Percentiles rank a stretch among this genome's conserved stretches.
phyloP scores from a whole-genome alignment of 2,797 vertebrate genomes.

The Pipistrellus pygmaeus region DNA sequence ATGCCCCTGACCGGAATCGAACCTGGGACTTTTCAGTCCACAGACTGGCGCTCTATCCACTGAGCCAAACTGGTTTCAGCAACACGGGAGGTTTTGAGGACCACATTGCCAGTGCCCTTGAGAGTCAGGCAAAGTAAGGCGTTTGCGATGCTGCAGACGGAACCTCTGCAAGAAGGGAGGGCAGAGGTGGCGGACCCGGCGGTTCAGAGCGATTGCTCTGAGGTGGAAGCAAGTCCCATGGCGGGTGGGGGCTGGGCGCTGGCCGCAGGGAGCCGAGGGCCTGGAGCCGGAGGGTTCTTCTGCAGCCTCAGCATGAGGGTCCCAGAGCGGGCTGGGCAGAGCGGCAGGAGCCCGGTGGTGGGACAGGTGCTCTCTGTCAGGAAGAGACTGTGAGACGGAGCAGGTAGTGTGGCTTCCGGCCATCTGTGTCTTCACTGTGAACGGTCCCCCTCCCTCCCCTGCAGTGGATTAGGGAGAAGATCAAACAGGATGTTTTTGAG shows the following conservation, averaged over 20 bases:
- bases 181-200: neutral
- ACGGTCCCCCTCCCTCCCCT: rapidly evolving
- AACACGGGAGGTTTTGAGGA: rapidly evolving
- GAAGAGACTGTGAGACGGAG: neutral
- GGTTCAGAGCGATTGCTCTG: neutral
- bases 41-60: no score
- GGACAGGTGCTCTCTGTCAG: neutral
- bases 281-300: no score
- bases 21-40: no score
- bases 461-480: neutral
- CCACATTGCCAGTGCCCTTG: neutral
- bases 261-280: neutral
- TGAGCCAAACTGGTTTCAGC: no score
- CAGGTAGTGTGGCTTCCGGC: neutral
- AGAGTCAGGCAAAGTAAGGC: neutral
- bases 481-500: neutral
- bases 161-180: neutral
- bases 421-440: neutral
- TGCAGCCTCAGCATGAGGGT: no score
- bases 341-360: neutral
- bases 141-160: neutral
- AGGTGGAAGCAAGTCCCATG: neutral
- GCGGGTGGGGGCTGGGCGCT: neutral
- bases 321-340: neutral
- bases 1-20: no score